Percentiles rank a stretch among this genome's conserved stretches.
Conservation (phyloP, 2,113 vertebrate genomes). For the Bungarus multicinctus region DNA sequence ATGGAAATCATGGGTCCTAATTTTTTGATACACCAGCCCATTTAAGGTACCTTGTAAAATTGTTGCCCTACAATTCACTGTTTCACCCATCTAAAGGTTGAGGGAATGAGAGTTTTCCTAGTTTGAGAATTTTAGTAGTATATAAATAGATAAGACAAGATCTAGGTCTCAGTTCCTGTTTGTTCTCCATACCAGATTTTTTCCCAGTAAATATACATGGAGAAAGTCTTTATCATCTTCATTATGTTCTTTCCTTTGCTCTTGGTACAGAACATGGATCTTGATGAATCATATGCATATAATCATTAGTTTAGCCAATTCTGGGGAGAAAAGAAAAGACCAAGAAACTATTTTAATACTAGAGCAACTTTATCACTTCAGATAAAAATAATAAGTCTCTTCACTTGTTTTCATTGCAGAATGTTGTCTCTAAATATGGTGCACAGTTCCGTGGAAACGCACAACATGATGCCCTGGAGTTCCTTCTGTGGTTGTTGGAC, state of each 20-base stretch:
- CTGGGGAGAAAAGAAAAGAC: background rate
- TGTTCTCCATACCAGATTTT: background rate
- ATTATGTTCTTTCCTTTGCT: background rate
- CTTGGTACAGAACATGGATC: background rate
- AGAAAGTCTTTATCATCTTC: background rate
- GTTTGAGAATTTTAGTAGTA: background rate
- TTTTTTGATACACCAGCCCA: too few species aligned
- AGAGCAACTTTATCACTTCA: too few species aligned
- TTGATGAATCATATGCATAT: background rate
- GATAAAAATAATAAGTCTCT: background rate
- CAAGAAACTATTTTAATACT: background rate
- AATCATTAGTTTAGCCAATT: too few species aligned
- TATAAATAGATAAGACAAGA: background rate
- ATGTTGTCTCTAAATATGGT: conserved; percentile 85
- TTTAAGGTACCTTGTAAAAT: too few species aligned
- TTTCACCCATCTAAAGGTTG: too few species aligned
- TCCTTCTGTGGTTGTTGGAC: conserved; percentile 94
- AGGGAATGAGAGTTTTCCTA: too few species aligned
- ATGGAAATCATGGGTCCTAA: too few species aligned
- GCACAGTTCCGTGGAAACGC: conserved; percentile 90
- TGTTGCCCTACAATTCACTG: too few species aligned
- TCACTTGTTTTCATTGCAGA: conserved; percentile 66
- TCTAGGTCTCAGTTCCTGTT: background rate
- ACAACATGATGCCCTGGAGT: conserved; percentile 93
- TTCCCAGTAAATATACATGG: background rate